phyloP scores from a whole-genome alignment of 2,113 vertebrate genomes.

The Hydrochoerus hydrochaeris region DNA sequence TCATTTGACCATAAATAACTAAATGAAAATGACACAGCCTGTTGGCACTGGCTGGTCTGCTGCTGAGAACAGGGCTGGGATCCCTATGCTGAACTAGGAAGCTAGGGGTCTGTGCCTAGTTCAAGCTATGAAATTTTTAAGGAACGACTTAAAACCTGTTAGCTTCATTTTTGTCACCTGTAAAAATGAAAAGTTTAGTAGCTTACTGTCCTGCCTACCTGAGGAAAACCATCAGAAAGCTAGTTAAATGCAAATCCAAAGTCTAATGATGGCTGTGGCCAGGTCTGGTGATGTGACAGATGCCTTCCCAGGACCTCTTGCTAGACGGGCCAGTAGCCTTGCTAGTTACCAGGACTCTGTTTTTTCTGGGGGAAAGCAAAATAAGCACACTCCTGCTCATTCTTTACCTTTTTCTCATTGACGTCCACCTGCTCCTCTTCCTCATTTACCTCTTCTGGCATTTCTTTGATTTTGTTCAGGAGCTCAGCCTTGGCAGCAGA shows the following conservation, averaged over 20 bases:
- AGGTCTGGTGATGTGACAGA: neutral
- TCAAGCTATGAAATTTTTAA: neutral
- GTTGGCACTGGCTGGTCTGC: neutral
- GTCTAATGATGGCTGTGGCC: neutral
- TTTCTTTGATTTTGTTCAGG: conserved; percentile 84
- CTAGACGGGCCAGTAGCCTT: neutral
- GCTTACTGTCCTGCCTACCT: neutral
- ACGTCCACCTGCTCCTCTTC: conserved; percentile 88
- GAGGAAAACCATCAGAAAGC: neutral
- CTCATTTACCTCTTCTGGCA: conserved; percentile 85
- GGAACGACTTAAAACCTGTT: neutral
- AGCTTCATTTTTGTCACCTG: neutral
- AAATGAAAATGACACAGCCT: neutral
- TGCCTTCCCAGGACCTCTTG: neutral
- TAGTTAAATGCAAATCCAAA: neutral
- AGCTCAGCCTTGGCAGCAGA: conserved; percentile 85
- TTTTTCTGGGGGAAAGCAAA: neutral
- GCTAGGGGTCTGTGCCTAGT: neutral
- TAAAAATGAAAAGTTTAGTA: neutral
- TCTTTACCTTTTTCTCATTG: conserved; percentile 92
- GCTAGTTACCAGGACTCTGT: neutral
- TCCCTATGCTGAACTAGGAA: neutral
- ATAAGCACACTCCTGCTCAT: no score
- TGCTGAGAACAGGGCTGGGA: neutral
- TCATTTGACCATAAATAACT: neutral